Base-by-base conservation (phyloP, 2,797 vertebrate species). In the Trachurus trachurus region DNA sequence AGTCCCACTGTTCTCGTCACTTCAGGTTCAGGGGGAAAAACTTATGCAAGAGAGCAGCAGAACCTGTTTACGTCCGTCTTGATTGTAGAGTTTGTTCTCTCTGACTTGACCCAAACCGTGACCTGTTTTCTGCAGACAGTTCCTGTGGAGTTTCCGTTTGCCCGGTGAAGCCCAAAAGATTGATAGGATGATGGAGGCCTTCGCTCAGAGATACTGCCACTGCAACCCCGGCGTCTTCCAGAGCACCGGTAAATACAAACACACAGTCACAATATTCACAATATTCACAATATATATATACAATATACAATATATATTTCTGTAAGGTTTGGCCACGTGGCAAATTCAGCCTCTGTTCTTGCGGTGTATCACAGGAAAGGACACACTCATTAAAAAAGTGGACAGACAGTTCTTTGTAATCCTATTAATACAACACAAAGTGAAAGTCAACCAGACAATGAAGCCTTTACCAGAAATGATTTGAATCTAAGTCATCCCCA, bases 181-280 rank as follows among this genome's bases (percentile, higher is more conserved):
- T 19, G 97, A 98, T 90, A 94, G 97, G 66, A 98, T 98, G 97
- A 98, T 98, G 97, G 97, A 98, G 87, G 97, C 97, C n/a, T 98
- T 98, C 56, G 97, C 97, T 60, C 97, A 98, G 90, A 95, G 97
- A 92, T 98, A 98, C 89, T 98, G 97, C 78, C 95, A 97, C 88
- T 98, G 97, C 86, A 98, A 98, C 89, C 96, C 97, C 0, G 97
- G 97, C 1, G 97, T 98, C 84, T 98, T 98, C 94, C 97, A 98
- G 90, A 98, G 97, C 90, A 98, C 97, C 66, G 97, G 95, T 96
- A 86, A 56, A 26, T 26, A 70, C 22, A 59, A 15, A 45, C 66
- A 34, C 15, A 4, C 40, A 66, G 8, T 64, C 37, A 54, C 44
- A 11, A 4, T n/a, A n/a, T n/a, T n/a, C n/a, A n/a, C n/a, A n/a